A percentile compares a stretch with the other conserved stretches of the same genome.
These are phyloP conservation scores for Cremastobaeus sp. DNA, from an alignment of 2,888 invertebrate genomes.

Conservation along the genomic window DNA sequence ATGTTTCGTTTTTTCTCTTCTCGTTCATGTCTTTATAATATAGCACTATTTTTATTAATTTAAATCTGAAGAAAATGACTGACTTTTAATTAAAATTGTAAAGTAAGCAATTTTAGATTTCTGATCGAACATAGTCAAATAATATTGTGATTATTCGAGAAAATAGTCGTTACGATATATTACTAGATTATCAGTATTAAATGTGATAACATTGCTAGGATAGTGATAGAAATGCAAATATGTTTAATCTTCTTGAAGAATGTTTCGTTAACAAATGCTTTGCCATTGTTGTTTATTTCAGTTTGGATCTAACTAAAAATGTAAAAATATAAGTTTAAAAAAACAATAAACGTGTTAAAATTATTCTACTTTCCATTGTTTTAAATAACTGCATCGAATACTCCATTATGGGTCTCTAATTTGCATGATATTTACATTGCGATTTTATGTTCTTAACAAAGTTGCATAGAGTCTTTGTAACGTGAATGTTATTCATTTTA, in stretches of 20 bases:
- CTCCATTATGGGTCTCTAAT: too few relatives aligned
- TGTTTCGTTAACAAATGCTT: not conserved
- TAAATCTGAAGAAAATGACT: too few relatives aligned
- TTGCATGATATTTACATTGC: too few relatives aligned
- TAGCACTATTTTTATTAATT: too few relatives aligned
- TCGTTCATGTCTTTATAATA: too few relatives aligned
- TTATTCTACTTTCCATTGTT: not conserved
- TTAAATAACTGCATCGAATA: too few relatives aligned
- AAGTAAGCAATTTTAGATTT: too few relatives aligned
- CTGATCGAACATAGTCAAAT: not conserved
- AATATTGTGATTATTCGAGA: not conserved
- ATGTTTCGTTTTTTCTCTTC: not conserved
- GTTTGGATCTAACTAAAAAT: not conserved
- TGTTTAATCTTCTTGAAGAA: too few relatives aligned
- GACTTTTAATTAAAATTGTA: not conserved
- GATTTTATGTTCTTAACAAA: too few relatives aligned
- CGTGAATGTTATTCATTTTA: too few relatives aligned
- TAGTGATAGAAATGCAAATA: too few relatives aligned
- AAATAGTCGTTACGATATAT: not conserved
- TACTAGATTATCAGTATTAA: not conserved
- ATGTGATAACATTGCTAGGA: not conserved
- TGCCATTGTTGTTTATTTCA: not conserved
- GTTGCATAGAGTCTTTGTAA: too few relatives aligned
- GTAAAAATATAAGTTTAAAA: not conserved
- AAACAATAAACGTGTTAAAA: constrained; percentile 2